Base-by-base conservation (phyloP, 35 echinoderm and acorn worm species). In the Lytechinus pictus region DNA sequence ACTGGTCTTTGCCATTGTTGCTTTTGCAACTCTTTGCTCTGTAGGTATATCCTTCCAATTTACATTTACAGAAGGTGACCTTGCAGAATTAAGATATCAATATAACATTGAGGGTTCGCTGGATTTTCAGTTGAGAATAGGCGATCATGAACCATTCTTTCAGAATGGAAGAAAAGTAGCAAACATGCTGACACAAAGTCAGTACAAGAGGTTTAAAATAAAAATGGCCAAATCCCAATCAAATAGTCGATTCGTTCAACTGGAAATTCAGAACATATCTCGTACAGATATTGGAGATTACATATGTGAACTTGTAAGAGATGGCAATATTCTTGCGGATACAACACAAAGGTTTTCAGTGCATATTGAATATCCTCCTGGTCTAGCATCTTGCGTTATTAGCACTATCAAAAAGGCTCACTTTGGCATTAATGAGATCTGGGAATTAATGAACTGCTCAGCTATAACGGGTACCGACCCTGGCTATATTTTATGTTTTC, bases 351-450 rank as follows among this genome's bases (percentile, higher is more conserved):
- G 24, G 29, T 52, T 90, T 44, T 90, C 88, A 52, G 88, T 90
- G 52, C 52, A 6, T 52, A 90, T 90, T 9, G 28, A 90, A 12
- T 90, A 90, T 44, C 88, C 88, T 1, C 88, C 88, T 14, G 88
- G 88, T 8, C 33, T 14, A 24, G 88, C 88, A 90, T 90, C 52
- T 90, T 90, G 88, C 14, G 27, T 44, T 16, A 79, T 79, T 16
- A 79, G 19, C n/a, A 79, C 19, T 24, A 24, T 79, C 2, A 79
- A 79, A 79, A 79, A 90, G 5, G 52, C 44, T 10, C 88, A 90
- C 28, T 90, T 90, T 90, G 88, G 88, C 16, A 90, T 90, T 21
- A 90, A 90, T 52, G 88, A 90, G 13, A 52, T 52, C 13, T 90
- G 88, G 88, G 16, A 54, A 54, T 52, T 90, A 12, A 44, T 90